Base-by-base conservation (phyloP, 2,888 invertebrate genomes). In the Pteria penguin region DNA sequence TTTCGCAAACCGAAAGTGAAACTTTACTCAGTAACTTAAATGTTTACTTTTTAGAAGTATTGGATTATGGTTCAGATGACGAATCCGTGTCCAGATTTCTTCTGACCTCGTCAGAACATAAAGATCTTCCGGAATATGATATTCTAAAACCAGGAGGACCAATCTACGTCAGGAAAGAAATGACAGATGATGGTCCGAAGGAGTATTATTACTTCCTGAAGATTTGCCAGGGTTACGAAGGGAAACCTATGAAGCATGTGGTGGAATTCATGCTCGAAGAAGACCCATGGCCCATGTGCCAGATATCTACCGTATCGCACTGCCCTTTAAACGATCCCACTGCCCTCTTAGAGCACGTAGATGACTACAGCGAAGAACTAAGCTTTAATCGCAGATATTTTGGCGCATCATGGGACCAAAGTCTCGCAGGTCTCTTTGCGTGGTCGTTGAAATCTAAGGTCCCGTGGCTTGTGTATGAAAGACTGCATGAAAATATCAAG, bases 201-300 rank as follows among this genome's bases (percentile, higher is more conserved):
- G 65, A 65, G 26, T 71, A 82, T n/a, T 79, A 80, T 11, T 75
- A 83, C 22, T 80, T 81, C 52, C 74, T 85, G 22, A 80, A 81
- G 26, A 82, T 78, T 14, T 81, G 85, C 57, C 71, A 72, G 52
- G 83, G 81, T 71, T 82, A 68, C 55, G 67, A 75, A 14, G 83
- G 85, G 11, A 74, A 78, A 57, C 75, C 75, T 58, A 82, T 82
- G 82, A 78, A 83, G 32, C 85, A 85, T 32, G 82, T 82, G 57
- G 85, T 83, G 3, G 85, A 85, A 66, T 83, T 85, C 32, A 85
- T 85, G 82, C 57, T 85, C 18, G 85, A 85, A 58, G 85, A 85
- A 32, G 85, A 85, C 33, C 85, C 85, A 5, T 85, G 85, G 85
- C 85, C 85, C 0, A 65, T 83, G 66, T 83, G 83, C 65, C 79